phyloP scores from a whole-genome alignment of 2,888 invertebrate species.

The Dasysyrphus tricinctus region DNA sequence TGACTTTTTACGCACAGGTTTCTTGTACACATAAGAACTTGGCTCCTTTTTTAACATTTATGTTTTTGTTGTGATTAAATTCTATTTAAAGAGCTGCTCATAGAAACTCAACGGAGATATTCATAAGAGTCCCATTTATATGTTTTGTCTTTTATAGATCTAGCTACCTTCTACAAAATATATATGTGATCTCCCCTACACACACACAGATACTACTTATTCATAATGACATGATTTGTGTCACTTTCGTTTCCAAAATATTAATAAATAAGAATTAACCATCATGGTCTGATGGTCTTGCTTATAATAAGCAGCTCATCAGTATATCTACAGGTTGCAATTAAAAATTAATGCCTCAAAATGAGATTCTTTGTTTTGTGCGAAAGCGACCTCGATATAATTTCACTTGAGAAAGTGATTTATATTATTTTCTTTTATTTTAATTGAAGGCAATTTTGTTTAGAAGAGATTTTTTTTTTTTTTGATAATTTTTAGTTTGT shows the following conservation, averaged over 20 bases:
- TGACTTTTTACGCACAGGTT: no score
- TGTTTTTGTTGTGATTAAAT: no score
- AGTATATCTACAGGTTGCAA: background rate
- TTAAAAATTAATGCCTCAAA: constrained; percentile 14
- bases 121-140: no score
- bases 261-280: background rate
- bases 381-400: constrained; percentile 56
- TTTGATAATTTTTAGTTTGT: background rate
- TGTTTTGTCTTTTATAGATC: background rate
- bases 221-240: background rate
- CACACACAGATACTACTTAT: background rate
- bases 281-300: constrained; percentile 20
- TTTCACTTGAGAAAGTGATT: constrained; percentile 62
- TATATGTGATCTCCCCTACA: background rate
- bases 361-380: constrained; percentile 8
- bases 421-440: background rate
- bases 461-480: background rate
- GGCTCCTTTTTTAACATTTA: no score
- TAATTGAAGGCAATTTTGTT: background rate
- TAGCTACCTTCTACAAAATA: no score
- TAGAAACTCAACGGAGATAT: no score
- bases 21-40: no score
- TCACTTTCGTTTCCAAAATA: constrained; percentile 21
- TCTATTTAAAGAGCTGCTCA: no score
- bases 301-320: constrained; percentile 6